Evolutionary conservation across 2,888 invertebrate species (phyloP), one percentile per base, ranked within the genome.

Genomic region (Orthosia incerta): DNA sequence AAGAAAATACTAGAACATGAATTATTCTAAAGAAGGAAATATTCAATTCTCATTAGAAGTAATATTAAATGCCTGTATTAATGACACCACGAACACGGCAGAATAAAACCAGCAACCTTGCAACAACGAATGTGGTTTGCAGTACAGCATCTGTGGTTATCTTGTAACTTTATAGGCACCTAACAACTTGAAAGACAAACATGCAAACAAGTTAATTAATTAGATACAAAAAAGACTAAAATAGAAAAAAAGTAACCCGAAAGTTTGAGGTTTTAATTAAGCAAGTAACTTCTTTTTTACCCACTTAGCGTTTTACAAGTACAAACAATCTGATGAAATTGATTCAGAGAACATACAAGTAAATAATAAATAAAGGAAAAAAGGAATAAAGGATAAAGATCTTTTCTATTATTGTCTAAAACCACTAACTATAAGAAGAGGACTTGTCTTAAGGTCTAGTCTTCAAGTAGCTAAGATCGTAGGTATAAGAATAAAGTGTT

Each of bases 101-200:
- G 23, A 48, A 20, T 62, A 23, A 57, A 59, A 57, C 26, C 65
- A 55, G 7, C 39, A 48, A 68, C 79, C 79, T 67, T 67, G 56
- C 20, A 16, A 53, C 53, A 61, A 60, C 39, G 12, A 76, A 7
- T 67, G 79, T 53, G 82, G 71, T 77, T 4, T 77, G 82, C 3
- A 66, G 66, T 57, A 31, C 9, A 39, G n/a, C 23, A n/a, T 45
- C 18, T 82, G 79, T 67, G 83, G 79, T 82, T 1, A 23, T 16
- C 31, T 26, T 55, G 79, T 46, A 68, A 80, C 56, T 31, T 53
- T 26, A 82, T 26, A 57, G 1, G 20, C 16, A 48, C 18, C 3
- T 46, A 13, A 31, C 59, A 31, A 45, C 55, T 59, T 20, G 20
- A 46, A 80, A 62, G 57, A 74, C 26, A 68, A 59, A 61, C 26